Evolutionary conservation across 2,113 vertebrate species (phyloP).

Genomic region (Xyliphius kryptos): DNA sequence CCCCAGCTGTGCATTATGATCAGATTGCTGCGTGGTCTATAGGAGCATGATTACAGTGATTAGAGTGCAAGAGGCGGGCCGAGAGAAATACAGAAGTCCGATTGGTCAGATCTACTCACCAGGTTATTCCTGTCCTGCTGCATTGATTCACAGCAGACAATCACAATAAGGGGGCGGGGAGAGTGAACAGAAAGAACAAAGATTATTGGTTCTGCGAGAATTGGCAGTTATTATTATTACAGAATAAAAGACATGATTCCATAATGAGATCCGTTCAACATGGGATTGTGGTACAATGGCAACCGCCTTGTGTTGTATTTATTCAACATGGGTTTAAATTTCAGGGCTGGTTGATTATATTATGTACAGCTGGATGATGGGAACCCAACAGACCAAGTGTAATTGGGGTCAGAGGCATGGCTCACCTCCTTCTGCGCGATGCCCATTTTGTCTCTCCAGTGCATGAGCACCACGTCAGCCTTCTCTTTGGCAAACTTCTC

Average conservation of each 20-base stretch:
- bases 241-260: too few relatives aligned
- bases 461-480: conserved; percentile 89
- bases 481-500: conserved; percentile 99
- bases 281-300: too few relatives aligned
- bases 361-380: too few relatives aligned
- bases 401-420: conserved; percentile 24
- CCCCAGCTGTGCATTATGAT: too few relatives aligned
- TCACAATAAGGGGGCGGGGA: conserved; percentile 55
- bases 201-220: conserved; percentile 60
- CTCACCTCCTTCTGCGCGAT: conserved; percentile 97
- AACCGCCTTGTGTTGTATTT: too few relatives aligned
- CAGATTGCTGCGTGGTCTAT: too few relatives aligned
- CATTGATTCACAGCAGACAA: conserved; percentile 72
- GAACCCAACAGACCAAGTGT: too few relatives aligned
- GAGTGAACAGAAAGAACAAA: conserved; percentile 62
- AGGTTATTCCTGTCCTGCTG: conserved; percentile 98
- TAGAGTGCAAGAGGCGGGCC: too few relatives aligned
- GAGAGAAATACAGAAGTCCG: conserved; percentile 24
- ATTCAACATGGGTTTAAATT: too few relatives aligned
- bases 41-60: too few relatives aligned
- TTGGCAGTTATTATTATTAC: conserved; percentile 45
- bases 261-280: too few relatives aligned
- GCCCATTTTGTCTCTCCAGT: conserved; percentile 98
- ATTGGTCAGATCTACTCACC: conserved; percentile 75
- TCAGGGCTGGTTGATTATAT: too few relatives aligned